Base-by-base conservation (phyloP, 2,113 vertebrate genomes). In the Indri indri region DNA sequence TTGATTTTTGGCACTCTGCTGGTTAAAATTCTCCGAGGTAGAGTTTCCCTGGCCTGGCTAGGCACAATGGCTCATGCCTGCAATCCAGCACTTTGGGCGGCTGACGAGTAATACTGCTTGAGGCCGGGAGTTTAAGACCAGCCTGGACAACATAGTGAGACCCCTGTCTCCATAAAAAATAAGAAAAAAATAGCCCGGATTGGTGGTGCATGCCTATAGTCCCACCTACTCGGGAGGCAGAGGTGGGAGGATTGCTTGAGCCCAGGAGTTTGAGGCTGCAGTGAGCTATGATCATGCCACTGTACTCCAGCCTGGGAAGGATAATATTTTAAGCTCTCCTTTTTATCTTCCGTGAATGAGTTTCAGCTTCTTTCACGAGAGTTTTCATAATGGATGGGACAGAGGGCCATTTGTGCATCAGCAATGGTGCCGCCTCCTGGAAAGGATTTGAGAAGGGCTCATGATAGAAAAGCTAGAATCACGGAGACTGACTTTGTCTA, bases 1-100 rank as follows among this genome's bases (percentile, higher is more conserved):
- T 74, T 65, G 76, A 95, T 91, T 79, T 96, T 88, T 79, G 52
- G 63, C 40, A 93, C 82, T 88, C 32, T 61, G 87, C 84, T 91
- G 22, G 34, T 27, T 76, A 57, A 66, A 81, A 50, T 65, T 80
- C 23, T 30, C 71, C 25, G 50, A 88, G 63, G 25, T 73, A 80
- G 83, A 34, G 50, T 88, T 88, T 85, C n/a, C 93, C 63, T 91
- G 47, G 68, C 59, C 59, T 63, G 10, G 59, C 59, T 63, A 9
- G 22, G 59, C 27, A 27, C 25, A 63, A 25, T 63, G 59, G 25
- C 59, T 63, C 59, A 63, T 4, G 25, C 59, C 10, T 63, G 25
- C 30, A 30, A 12, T 30, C 59, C 59, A 63, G 59, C 59, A 63
- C 25, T 30, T 63, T 5, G 59, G 25, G 59, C 27, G 10, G 23